Conservation (phyloP, 2,888 invertebrate genomes). For the Scaptomyza reducta region DNA sequence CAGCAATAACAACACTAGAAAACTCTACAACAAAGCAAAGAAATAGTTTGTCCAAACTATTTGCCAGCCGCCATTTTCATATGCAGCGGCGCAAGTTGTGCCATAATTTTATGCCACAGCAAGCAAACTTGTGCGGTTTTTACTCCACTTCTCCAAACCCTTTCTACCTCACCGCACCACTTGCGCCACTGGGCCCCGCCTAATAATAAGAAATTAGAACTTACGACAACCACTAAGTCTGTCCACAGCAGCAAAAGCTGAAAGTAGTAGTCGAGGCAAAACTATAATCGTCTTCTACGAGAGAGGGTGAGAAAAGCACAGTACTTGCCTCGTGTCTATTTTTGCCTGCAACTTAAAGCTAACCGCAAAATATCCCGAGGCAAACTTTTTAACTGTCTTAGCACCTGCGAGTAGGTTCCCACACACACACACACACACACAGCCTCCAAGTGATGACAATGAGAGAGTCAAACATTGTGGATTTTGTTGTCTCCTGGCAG, state of each 20-base stretch:
- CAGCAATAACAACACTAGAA: conserved; percentile 18
- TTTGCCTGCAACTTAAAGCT: conserved; percentile 57
- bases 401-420: conserved; percentile 42
- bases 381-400: conserved; percentile 38
- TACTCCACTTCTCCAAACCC: not conserved
- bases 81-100: conserved; percentile 71
- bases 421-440: not conserved
- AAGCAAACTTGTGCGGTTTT: conserved; percentile 68
- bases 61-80: conserved; percentile 73
- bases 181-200: conserved; percentile 54
- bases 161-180: conserved; percentile 1
- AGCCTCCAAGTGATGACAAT: conserved; percentile 34
- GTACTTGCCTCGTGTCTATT: conserved; percentile 21
- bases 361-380: conserved; percentile 60
- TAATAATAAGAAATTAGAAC: conserved; percentile 81
- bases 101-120: conserved; percentile 76
- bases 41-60: conserved; percentile 71
- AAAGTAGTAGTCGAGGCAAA: conserved; percentile 40
- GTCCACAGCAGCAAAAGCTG: conserved; percentile 49
- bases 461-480: conserved; percentile 22
- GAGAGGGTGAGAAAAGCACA: conserved; percentile 4
- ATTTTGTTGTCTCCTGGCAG: conserved; percentile 42
- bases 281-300: conserved; percentile 68
- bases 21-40: conserved; percentile 50
- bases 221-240: conserved; percentile 77